Conservation (phyloP, 2,797 vertebrate genomes). For the Rhinatrema bivittatum region DNA sequence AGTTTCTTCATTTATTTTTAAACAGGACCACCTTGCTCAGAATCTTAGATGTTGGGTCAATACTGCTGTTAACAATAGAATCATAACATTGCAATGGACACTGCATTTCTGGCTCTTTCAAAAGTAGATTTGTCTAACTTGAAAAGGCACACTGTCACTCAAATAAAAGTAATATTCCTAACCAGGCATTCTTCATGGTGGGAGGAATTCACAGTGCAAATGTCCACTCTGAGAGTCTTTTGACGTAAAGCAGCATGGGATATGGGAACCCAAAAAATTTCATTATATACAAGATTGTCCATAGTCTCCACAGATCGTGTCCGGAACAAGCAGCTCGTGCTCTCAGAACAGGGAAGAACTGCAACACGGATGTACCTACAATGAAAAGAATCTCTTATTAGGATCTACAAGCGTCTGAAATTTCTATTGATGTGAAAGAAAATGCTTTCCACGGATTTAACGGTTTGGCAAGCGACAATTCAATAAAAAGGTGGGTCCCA, state of each 20-base stretch:
- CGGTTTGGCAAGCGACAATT: no score
- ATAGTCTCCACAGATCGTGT: slow-evolving; percentile 57
- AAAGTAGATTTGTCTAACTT: neutral
- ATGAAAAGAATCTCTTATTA: slow-evolving; percentile 5
- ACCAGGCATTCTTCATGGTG: slow-evolving; percentile 84
- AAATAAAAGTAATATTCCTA: no score
- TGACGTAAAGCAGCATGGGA: slow-evolving; percentile 75
- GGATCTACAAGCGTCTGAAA: no score
- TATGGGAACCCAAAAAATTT: slow-evolving; percentile 79
- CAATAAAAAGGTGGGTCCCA: no score
- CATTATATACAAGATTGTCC: slow-evolving; percentile 67
- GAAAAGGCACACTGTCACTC: neutral
- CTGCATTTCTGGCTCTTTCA: no score
- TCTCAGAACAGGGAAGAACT: slow-evolving; percentile 80
- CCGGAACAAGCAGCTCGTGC: slow-evolving; percentile 81
- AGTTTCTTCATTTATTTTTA: no score
- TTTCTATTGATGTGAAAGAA: no score
- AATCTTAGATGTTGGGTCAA: no score
- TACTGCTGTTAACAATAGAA: no score
- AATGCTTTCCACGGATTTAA: no score
- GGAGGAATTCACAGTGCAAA: slow-evolving; percentile 68
- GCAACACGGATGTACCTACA: slow-evolving; percentile 76
- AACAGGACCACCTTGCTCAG: no score
- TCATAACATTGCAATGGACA: no score
- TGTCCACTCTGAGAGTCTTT: slow-evolving; percentile 85